Evolutionary conservation across 2,113 vertebrate species (phyloP).

Genomic region (Platichthys stellatus): DNA sequence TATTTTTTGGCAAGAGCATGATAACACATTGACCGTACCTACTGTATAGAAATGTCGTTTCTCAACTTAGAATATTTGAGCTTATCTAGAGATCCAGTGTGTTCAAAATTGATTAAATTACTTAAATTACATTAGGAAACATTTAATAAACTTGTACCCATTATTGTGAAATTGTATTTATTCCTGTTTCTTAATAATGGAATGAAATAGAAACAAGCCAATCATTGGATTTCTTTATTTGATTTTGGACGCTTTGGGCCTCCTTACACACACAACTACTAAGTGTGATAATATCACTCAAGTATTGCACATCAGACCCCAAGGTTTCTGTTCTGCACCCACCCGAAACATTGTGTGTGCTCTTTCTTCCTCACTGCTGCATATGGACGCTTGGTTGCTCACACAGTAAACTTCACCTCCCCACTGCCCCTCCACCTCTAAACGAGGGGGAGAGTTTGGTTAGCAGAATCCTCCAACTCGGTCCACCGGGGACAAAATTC

Average conservation of each 20-base stretch:
- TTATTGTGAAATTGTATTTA: too few relatives aligned
- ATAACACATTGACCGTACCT: not conserved
- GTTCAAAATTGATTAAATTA: not conserved
- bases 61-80: too few relatives aligned
- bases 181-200: too few relatives aligned
- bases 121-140: not conserved
- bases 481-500: constrained; percentile 99
- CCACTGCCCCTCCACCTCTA: constrained; percentile 98
- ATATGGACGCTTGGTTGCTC: constrained; percentile 86
- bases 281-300: not conserved
- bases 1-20: not conserved
- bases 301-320: not conserved
- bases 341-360: constrained; percentile 81
- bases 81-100: not conserved
- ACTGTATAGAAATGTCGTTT: not conserved
- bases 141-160: too few relatives aligned
- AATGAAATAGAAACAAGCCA: too few relatives aligned
- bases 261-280: not conserved
- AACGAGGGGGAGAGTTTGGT: constrained; percentile 99
- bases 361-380: constrained; percentile 96
- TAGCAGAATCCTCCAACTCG: constrained; percentile 99
- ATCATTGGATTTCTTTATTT: not conserved
- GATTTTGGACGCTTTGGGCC: not conserved
- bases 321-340: constrained; percentile 25
- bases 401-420: constrained; percentile 99